Evolutionary conservation across 2,797 vertebrate genomes (phyloP).

Genomic region (Anas acuta): DNA sequence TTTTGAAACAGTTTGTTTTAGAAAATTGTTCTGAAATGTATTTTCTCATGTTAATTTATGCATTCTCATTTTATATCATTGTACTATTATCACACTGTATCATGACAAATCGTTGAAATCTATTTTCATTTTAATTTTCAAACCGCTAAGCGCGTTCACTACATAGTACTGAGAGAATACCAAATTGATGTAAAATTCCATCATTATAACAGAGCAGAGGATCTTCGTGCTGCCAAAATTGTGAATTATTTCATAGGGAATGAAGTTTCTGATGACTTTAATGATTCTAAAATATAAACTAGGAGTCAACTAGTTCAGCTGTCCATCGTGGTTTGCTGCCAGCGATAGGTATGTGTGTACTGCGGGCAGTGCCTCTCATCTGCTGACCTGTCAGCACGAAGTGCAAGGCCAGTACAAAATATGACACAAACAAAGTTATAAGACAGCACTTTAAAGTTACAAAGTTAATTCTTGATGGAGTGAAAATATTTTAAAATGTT

Average conservation of each 20-base stretch:
- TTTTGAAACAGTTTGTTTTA: background rate
- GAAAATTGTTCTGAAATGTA: background rate
- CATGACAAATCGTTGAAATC: background rate
- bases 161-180: background rate
- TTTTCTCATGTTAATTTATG: conserved; percentile 26
- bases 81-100: background rate
- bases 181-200: conserved; percentile 1
- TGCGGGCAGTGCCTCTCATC: background rate
- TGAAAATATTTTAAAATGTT: background rate
- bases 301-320: background rate
- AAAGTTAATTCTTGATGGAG: background rate
- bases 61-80: conserved; percentile 12
- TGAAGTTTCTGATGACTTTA: background rate
- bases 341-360: background rate
- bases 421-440: background rate
- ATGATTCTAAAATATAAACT: background rate
- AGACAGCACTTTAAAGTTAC: background rate
- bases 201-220: background rate
- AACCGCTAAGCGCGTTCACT: background rate
- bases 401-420: background rate
- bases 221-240: background rate
- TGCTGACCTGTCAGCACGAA: background rate
- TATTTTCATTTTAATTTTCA: conserved; percentile 41
- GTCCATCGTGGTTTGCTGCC: background rate
- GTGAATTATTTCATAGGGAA: background rate